A percentile compares a stretch with the other conserved stretches of the same genome.
These are phyloP conservation scores for Synergus umbraculus DNA, from an alignment of 2,888 invertebrate species.

Conservation along the genomic window DNA sequence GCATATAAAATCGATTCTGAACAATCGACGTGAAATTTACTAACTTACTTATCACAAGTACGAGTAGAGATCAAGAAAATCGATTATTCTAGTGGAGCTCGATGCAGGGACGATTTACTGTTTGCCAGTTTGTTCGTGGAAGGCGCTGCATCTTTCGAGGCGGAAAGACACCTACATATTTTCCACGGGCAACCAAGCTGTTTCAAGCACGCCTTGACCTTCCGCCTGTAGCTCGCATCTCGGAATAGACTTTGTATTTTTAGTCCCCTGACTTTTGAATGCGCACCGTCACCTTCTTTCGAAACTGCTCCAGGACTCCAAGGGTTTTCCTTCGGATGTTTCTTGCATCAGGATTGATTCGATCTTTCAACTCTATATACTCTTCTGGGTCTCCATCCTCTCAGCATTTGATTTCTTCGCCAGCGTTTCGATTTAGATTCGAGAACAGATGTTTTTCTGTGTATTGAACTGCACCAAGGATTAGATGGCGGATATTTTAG, in stretches of 20 bases:
- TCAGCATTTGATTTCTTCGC: conserved; percentile 6
- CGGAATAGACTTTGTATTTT: conserved; percentile 69
- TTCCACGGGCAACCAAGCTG: conserved; percentile 56
- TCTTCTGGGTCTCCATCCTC: background rate
- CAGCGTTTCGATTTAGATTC: background rate
- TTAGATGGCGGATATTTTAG: background rate
- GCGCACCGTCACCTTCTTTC: conserved; percentile 39
- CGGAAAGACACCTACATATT: conserved; percentile 50
- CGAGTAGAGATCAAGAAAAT: conserved; percentile 18
- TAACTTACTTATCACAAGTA: conserved; percentile 4
- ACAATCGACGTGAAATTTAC: background rate
- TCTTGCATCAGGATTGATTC: background rate
- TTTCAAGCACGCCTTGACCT: conserved; percentile 69
- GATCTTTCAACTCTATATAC: conserved; percentile 10
- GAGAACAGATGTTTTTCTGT: background rate
- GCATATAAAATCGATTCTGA: conserved; percentile 19
- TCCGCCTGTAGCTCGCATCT: conserved; percentile 60
- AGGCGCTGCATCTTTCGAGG: conserved; percentile 33
- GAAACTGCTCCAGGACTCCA: conserved; percentile 37
- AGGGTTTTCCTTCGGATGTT: background rate
- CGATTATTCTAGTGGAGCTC: conserved; percentile 15
- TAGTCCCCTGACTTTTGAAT: conserved; percentile 53
- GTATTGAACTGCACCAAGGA: background rate
- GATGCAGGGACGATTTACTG: conserved; percentile 22
- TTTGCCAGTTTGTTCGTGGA: conserved; percentile 14